A percentile compares a stretch with the other conserved stretches of the same genome.
Evolutionary conservation across 2,113 vertebrate genomes (phyloP).

Genomic region (Psettodes erumei): DNA sequence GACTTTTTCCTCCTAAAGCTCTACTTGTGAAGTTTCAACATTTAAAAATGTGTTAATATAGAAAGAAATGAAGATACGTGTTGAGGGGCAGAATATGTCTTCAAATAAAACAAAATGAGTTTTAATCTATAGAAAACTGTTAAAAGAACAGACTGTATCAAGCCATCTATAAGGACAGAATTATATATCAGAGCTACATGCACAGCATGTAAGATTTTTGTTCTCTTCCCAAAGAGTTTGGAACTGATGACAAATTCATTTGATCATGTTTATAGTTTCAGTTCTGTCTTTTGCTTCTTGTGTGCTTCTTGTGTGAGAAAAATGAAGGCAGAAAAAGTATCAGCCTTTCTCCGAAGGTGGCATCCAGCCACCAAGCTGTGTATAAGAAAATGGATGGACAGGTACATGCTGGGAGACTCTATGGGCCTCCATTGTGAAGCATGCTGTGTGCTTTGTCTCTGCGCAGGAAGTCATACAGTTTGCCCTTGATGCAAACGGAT

Average conservation of each 20-base stretch:
- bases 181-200: background rate
- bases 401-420: slow-evolving; percentile 68
- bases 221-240: background rate
- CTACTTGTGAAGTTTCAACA: background rate
- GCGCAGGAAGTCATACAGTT: slow-evolving; percentile 64
- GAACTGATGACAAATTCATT: background rate
- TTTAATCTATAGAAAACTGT: background rate
- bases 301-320: background rate
- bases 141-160: background rate
- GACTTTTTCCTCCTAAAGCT: background rate
- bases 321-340: slow-evolving; percentile 9
- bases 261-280: background rate
- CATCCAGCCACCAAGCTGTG: slow-evolving; percentile 59
- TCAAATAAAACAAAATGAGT: background rate
- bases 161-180: background rate
- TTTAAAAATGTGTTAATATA: background rate
- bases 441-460: slow-evolving; percentile 64
- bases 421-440: slow-evolving; percentile 39
- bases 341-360: slow-evolving; percentile 43
- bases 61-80: background rate
- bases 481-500: slow-evolving; percentile 74
- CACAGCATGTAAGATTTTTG: background rate
- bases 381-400: slow-evolving; percentile 61
- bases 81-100: background rate
- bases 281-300: background rate